Evolutionary conservation across 2,797 vertebrate genomes (phyloP), one percentile per base, ranked within the genome.

Genomic region (Sus cebifrons): DNA sequence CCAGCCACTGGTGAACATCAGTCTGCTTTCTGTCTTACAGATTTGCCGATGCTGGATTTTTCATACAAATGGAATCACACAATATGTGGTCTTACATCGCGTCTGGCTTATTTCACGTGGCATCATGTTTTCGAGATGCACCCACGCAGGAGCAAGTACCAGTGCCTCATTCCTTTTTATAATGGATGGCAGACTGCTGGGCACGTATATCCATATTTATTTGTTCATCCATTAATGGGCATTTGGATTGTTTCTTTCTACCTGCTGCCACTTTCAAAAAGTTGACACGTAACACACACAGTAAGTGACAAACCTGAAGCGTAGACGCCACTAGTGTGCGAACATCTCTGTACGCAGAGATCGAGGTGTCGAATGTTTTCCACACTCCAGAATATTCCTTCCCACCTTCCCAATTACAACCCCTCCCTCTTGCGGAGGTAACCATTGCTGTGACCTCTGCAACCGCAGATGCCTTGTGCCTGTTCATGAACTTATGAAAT

Each of bases 391-490:
- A 52, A 88, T 32, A 0, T 56, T 83, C 62, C 29, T 25, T 86
- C 64, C 15, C 25, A 20, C 32, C 49, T 13, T n/a, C 56, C 15
- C 73, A 16, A 1, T 23, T 49, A 49, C 15, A 17, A 0, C 16
- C 15, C 18, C 12, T 18, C 13, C 2, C 3, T 6, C 44, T 62
- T 17, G 23, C 36, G 71, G 56, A 52, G 49, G 29, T 20, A 3
- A 44, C 20, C 17, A 2, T 32, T 0, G 2, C 0, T 0, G 5
- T 20, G 44, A 52, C 40, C 25, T 64, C 40, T 23, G 0, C 2
- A 4, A 14, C 17, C 62, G 20, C 0, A 17, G 32, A 23, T 9
- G 29, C 18, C 36, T 27, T 32, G 32, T 11, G 32, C 54, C 67
- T 25, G 14, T 5, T 64, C 5, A 1, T 4, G 36, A 68, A 23